Percentiles rank a stretch among this genome's conserved stretches.
These are phyloP conservation scores for Himalopsyche tibetana DNA, from an alignment of 2,888 invertebrate genomes.

Conservation along the genomic window DNA sequence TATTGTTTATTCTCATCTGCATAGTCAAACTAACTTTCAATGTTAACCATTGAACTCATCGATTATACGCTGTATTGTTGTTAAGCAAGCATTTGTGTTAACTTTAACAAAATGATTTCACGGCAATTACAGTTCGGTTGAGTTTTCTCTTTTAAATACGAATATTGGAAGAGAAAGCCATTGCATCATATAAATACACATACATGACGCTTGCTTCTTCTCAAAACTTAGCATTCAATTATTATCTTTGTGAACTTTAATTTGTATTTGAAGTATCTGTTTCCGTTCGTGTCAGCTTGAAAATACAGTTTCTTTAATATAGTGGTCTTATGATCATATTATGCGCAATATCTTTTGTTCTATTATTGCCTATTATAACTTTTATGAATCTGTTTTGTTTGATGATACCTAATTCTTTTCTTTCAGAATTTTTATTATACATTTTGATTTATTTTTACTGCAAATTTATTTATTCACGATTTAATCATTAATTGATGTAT, in stretches of 20 bases:
- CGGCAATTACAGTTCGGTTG: background rate
- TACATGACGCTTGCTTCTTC: background rate
- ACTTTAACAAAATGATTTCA: slow-evolving; percentile 11
- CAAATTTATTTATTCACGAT: too few relatives aligned
- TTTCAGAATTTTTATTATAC: too few relatives aligned
- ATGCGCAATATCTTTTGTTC: too few relatives aligned
- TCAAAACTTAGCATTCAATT: slow-evolving; percentile 19
- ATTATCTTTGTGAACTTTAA: background rate
- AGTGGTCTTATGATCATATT: too few relatives aligned
- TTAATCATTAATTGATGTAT: too few relatives aligned
- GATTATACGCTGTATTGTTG: background rate
- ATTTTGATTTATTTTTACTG: too few relatives aligned
- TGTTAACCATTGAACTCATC: background rate
- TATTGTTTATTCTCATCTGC: too few relatives aligned
- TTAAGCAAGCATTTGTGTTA: background rate
- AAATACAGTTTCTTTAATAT: too few relatives aligned
- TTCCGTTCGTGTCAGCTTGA: too few relatives aligned
- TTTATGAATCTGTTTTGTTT: too few relatives aligned
- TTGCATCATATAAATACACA: background rate
- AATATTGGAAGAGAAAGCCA: slow-evolving; percentile 16
- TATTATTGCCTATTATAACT: too few relatives aligned
- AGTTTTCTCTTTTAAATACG: slow-evolving; percentile 2
- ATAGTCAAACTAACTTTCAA: background rate
- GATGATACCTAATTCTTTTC: too few relatives aligned
- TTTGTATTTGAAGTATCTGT: background rate